Percentiles rank a stretch among this genome's conserved stretches.
Evolutionary conservation across 2,888 invertebrate genomes (phyloP).

Genomic region (Microplitis deprimator): DNA sequence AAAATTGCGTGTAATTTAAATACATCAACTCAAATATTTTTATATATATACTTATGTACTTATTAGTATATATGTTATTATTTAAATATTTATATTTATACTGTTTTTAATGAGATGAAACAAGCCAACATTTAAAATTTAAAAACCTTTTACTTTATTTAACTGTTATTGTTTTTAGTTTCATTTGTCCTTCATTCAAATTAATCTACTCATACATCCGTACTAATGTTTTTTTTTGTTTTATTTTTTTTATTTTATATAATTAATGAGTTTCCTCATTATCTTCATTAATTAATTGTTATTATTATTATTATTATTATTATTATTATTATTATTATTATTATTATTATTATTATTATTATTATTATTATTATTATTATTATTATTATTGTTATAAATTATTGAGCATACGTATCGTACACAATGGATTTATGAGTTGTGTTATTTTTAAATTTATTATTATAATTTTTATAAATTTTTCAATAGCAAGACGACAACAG

Average conservation of each 20-base stretch:
- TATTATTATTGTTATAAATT: constrained; percentile 43
- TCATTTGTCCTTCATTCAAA: background rate
- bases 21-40: background rate
- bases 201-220: constrained; percentile 3
- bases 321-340: constrained; percentile 40
- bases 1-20: constrained; percentile 5
- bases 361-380: constrained; percentile 25
- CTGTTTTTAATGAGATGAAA: background rate
- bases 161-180: constrained; percentile 5
- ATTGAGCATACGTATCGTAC: constrained; percentile 52
- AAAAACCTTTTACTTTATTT: constrained; percentile 8
- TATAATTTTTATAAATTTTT: constrained; percentile 29
- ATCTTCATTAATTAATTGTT: constrained; percentile 13
- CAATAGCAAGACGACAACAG: constrained; percentile 30
- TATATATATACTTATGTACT: background rate
- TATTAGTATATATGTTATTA: background rate
- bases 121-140: background rate
- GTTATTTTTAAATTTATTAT: constrained; percentile 31
- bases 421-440: constrained; percentile 49
- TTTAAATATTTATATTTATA: background rate
- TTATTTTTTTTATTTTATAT: constrained; percentile 8
- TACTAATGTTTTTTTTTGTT: constrained; percentile 7
- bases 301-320: constrained; percentile 42
- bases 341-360: constrained; percentile 25
- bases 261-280: constrained; percentile 10